Base-by-base conservation (phyloP, 2,888 invertebrate species). In the Sphaerophoria taeniata region DNA sequence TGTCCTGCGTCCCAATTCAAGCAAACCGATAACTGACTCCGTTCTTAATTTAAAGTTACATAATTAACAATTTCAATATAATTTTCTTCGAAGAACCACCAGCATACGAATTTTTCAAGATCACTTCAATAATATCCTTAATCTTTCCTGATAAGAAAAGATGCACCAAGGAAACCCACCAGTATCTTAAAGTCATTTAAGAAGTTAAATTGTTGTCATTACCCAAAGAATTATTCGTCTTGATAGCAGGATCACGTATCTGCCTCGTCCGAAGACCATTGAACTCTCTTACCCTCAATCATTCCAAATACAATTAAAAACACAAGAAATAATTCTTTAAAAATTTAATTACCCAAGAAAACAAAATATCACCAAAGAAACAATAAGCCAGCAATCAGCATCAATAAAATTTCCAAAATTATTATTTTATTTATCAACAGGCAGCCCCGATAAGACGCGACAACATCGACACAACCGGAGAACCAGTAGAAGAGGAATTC, bases 341-440 rank as follows among this genome's bases (percentile, higher is more conserved):
- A 72, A 81, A 85, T 85, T 81, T 85, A 77, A 81, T 77, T 77
- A 70, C 85, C 55, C 53, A 45, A 53, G 12, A 65, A 74, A 39
- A 76, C 11, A 55, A 53, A 24, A 24, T 24, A 24, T 24, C 24
- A 16, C 3, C 73, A 56, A 78, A 49, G 34, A 84, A 71, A 85
- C 72, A 85, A 79, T 84, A 78, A 79, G 58, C 12, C 56, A 73
- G 34, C 85, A 80, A 85, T 85, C 76, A 85, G 73, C 73, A 34
- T 63, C 45, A 85, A 81, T 81, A 81, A 85, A 70, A 77, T 73
- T 77, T 77, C 24, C 49, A 73, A 76, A 85, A 85, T 85, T 85
- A 85, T 80, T 85, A 85, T 85, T 81, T 63, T 75, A 69, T 84
- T 70, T 76, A 80, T 80, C 80, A 84, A 60, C 72, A 60, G n/a